A percentile compares a stretch with the other conserved stretches of the same genome.
These are phyloP conservation scores for Chaetophractus vellerosus DNA, from an alignment of 2,797 vertebrate species.

Conservation along the genomic window DNA sequence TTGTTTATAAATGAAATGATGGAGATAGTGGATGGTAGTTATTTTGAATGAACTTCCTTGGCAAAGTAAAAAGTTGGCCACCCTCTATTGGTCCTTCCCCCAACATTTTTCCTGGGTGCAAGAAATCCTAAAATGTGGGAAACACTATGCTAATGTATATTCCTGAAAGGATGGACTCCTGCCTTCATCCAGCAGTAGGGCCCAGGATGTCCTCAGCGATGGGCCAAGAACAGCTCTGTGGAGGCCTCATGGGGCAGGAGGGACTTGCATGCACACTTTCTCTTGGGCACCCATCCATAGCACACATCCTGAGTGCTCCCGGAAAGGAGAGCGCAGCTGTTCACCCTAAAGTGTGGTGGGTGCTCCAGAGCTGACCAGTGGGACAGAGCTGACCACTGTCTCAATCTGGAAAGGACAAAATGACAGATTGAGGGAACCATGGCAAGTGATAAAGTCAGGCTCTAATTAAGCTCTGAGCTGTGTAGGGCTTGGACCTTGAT, in stretches of 20 bases:
- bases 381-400: background rate
- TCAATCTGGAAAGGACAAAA: conserved; percentile 47
- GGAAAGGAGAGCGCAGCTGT: background rate
- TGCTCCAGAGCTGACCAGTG: conserved; percentile 8
- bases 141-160: background rate
- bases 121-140: conserved; percentile 39
- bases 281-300: background rate
- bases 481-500: background rate
- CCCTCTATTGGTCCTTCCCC: background rate
- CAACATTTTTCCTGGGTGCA: background rate
- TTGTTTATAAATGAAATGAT: conserved; percentile 54
- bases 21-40: conserved; percentile 6
- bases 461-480: conserved; percentile 46
- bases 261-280: background rate
- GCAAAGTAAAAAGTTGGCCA: conserved; percentile 55
- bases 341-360: background rate
- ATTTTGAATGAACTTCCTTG: conserved; percentile 41
- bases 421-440: conserved; percentile 1
- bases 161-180: background rate
- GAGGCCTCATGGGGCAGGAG: background rate
- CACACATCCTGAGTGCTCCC: background rate
- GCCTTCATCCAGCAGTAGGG: background rate
- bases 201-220: background rate
- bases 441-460: conserved; percentile 41
- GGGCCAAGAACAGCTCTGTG: background rate